These are phyloP conservation scores for Ctenopoma kingsleyae DNA, from an alignment of 2,797 vertebrate species.

Conservation along the genomic window DNA sequence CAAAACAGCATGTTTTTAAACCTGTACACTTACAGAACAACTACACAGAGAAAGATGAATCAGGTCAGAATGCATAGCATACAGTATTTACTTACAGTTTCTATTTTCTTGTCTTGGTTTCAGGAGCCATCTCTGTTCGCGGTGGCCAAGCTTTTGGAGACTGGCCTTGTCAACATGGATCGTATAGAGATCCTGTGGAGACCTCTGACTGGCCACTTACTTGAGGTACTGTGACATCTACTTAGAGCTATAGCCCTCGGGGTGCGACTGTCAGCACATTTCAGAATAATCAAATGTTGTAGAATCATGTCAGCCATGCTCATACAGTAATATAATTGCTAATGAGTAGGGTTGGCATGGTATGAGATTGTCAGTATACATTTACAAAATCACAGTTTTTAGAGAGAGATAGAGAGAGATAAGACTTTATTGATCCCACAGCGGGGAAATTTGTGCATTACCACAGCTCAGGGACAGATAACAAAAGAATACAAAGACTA, in stretches of 20 bases:
- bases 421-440: too few relatives aligned
- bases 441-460: too few relatives aligned
- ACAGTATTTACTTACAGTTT: neutral
- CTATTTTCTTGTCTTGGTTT: conserved; percentile 7
- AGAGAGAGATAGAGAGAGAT: too few relatives aligned
- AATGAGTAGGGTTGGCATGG: too few relatives aligned
- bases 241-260: neutral
- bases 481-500: too few relatives aligned
- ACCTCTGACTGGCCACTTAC: conserved; percentile 94
- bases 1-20: neutral
- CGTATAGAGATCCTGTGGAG: conserved; percentile 98
- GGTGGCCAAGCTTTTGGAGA: conserved; percentile 97
- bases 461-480: too few relatives aligned
- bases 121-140: conserved; percentile 98
- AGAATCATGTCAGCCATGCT: neutral
- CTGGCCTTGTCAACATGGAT: conserved; percentile 97
- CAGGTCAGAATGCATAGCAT: neutral
- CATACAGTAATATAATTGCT: neutral
- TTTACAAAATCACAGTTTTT: too few relatives aligned
- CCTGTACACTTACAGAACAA: neutral
- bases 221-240: conserved; percentile 89
- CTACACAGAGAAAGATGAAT: neutral
- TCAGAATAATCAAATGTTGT: neutral
- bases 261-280: neutral
- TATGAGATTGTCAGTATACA: too few relatives aligned